Evolutionary conservation across 2,888 invertebrate species (phyloP).

Genomic region (Copidosoma aretas): DNA sequence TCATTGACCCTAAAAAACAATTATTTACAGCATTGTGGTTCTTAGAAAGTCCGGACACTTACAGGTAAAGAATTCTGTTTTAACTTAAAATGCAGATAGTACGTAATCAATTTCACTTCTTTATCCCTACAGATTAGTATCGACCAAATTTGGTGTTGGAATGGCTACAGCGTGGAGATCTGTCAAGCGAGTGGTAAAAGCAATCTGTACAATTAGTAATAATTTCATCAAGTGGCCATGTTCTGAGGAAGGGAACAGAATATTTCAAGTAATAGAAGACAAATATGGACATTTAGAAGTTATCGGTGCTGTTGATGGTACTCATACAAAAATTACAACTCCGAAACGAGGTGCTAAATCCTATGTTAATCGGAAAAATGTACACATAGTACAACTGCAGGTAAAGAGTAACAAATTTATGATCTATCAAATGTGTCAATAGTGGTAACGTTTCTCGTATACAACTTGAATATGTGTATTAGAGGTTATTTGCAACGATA

Average conservation of each 20-base stretch:
- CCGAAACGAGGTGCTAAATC: constrained; percentile 1
- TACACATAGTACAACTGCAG: constrained; percentile 9
- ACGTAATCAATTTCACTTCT: not conserved
- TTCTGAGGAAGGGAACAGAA: not conserved
- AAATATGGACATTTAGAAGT: constrained; percentile 1
- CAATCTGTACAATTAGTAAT: not conserved
- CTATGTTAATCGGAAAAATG: constrained; percentile 4
- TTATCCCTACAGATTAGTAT: not conserved
- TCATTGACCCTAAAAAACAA: not conserved
- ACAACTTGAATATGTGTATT: not conserved
- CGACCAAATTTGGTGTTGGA: not conserved
- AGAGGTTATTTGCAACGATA: constrained; percentile 8
- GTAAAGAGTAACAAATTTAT: not conserved
- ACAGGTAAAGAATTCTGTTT: not conserved
- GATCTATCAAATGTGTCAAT: too few species aligned
- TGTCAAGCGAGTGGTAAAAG: not conserved
- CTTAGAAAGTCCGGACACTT: not conserved
- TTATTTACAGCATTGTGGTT: not conserved
- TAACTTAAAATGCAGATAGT: not conserved
- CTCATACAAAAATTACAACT: constrained; percentile 4
- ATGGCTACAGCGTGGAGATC: not conserved
- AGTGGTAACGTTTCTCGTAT: too few species aligned
- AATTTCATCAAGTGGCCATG: constrained; percentile 9
- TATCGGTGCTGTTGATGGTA: constrained; percentile 18
- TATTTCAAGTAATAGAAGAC: not conserved